A percentile compares a stretch with the other conserved stretches of the same genome.
Conservation (phyloP, 2,113 vertebrate species). For the Clinocottus analis region DNA sequence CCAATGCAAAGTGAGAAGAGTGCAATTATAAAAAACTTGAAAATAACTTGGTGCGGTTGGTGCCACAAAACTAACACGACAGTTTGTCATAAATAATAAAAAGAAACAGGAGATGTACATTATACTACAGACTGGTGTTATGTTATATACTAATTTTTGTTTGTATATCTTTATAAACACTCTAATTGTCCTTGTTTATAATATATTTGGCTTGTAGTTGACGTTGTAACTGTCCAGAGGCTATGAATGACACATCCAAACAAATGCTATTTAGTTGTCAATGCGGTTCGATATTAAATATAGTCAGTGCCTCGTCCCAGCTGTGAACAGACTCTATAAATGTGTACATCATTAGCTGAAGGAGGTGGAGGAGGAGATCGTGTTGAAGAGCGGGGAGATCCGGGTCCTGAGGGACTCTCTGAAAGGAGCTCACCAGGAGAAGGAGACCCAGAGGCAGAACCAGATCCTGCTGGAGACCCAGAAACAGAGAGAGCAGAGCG, state of each 20-base stretch:
- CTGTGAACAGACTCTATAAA: neutral
- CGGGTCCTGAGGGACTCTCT: conserved; percentile 92
- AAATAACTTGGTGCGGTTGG: neutral
- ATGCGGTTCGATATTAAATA: neutral
- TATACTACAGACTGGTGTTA: neutral
- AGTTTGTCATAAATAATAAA: neutral
- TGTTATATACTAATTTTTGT: neutral
- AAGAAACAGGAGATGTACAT: neutral
- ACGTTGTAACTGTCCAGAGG: no score
- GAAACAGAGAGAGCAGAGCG: conserved; percentile 82
- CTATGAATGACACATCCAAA: no score
- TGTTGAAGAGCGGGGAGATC: conserved; percentile 95
- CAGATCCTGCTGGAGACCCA: conserved; percentile 85
- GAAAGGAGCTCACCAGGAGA: conserved; percentile 83
- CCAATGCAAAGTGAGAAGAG: neutral
- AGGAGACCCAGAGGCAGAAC: conserved; percentile 88
- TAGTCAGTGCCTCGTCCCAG: neutral
- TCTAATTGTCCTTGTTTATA: neutral
- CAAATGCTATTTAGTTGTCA: neutral
- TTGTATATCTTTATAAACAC: neutral
- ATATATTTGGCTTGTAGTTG: neutral
- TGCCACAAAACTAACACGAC: neutral
- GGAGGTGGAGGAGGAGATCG: conserved; percentile 89
- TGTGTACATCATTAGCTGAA: conserved; percentile 83
- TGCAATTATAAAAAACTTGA: neutral